Conservation (phyloP, 2,113 vertebrate genomes). For the Phrynosoma blainvillii region DNA sequence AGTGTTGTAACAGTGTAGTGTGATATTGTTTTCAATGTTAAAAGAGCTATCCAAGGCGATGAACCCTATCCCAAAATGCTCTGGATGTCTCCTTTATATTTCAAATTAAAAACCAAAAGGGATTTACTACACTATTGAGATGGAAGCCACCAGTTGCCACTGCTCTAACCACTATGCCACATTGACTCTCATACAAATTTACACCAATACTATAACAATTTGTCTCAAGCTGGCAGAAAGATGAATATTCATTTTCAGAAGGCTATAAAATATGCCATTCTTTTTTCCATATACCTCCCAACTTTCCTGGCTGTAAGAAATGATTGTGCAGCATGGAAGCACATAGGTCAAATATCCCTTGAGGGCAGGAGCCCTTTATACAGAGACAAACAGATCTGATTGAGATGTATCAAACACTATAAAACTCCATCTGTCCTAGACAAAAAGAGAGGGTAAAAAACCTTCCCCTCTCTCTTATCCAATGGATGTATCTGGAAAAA, state of each 20-base stretch:
- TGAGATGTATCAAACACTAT: not conserved
- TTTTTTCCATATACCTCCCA: rapidly evolving
- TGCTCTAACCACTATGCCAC: too few relatives aligned
- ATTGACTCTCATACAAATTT: conserved; percentile 37
- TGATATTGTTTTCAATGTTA: too few relatives aligned
- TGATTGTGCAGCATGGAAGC: rapidly evolving
- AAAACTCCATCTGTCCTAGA: conserved; percentile 28
- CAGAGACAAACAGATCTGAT: not conserved
- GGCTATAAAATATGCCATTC: rapidly evolving
- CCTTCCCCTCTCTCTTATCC: not conserved
- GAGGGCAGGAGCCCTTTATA: not conserved
- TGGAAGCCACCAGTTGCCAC: too few relatives aligned
- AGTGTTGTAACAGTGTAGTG: too few relatives aligned
- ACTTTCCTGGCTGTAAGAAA: not conserved
- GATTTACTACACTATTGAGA: too few relatives aligned
- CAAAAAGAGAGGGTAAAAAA: not conserved
- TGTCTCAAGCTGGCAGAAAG: not conserved
- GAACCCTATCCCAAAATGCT: too few relatives aligned
- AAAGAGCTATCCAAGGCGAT: too few relatives aligned
- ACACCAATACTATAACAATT: conserved; percentile 34
- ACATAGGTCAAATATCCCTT: not conserved
- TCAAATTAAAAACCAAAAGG: too few relatives aligned
- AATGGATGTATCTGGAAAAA: not conserved
- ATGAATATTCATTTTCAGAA: conserved; percentile 27
- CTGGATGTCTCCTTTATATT: too few relatives aligned